These are phyloP conservation scores for Sinella curviseta DNA, from an alignment of 1,140 invertebrate species.

Conservation along the genomic window DNA sequence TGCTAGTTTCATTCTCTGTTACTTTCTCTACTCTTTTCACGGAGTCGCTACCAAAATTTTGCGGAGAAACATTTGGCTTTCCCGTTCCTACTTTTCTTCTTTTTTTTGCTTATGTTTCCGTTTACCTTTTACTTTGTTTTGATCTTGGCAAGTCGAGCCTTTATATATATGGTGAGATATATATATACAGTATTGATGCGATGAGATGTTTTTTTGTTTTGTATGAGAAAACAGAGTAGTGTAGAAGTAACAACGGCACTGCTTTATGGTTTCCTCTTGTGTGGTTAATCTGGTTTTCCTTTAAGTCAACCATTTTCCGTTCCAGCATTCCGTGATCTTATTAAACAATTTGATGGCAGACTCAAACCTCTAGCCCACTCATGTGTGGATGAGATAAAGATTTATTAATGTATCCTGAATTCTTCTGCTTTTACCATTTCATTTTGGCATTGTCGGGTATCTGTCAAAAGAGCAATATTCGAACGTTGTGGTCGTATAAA, in stretches of 20 bases:
- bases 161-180: too few relatives aligned
- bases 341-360: background rate
- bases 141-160: too few relatives aligned
- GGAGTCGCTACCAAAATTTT: background rate
- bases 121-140: slow-evolving; percentile 6
- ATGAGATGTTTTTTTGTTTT: too few relatives aligned
- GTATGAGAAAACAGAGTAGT: too few relatives aligned
- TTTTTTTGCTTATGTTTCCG: background rate
- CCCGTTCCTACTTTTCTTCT: background rate
- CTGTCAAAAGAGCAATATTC: too few relatives aligned
- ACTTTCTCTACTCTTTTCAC: background rate
- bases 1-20: background rate
- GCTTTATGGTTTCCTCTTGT: background rate
- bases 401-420: background rate
- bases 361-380: background rate
- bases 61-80: background rate
- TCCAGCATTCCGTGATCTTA: background rate
- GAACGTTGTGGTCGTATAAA: too few relatives aligned
- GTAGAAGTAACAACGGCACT: too few relatives aligned
- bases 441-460: too few relatives aligned
- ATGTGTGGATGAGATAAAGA: slow-evolving; percentile 14
- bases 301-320: slow-evolving; percentile 13
- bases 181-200: too few relatives aligned
- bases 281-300: slow-evolving; percentile 18
- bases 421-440: background rate